Base-by-base conservation (phyloP, 1,140 invertebrate genomes). In the Andricus grossulariae region DNA sequence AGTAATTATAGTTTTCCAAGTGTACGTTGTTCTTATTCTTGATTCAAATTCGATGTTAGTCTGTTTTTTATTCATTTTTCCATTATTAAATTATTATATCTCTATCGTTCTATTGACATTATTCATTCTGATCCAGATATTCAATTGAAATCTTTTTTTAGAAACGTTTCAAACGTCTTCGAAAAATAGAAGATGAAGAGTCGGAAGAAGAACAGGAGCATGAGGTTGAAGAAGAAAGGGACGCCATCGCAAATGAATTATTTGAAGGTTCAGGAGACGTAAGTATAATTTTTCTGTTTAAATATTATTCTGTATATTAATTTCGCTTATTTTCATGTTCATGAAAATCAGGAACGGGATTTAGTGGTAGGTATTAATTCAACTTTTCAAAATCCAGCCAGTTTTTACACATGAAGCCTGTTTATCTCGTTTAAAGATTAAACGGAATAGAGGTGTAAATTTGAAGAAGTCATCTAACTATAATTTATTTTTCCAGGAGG, bases 211-310 rank as follows among this genome's bases (percentile, higher is more conserved):
- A 95, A 75, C 93, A 94, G 79, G 94, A 94, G 82, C 92, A 93
- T 50, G 95, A 96, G 84, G 93, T 94, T 25, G 95, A 95, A 6
- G 92, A 96, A 78, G 96, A 96, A 77, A 92, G 96, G 79, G 96
- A 98, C 86, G 95, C 95, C 13, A 97, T 98, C 85, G 97, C 97
- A 0, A 97, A 97, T 89, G 96, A 98, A 86, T 91, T 98, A 15
- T 98, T 98, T 91, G 95, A 95, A 82, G 95, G 93, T 39, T 96
- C 96, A 78, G 97, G 97, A 90, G 96, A 97, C 87, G 97, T 97
- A 93, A 93, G 93, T 93, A 75, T 54, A 6, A 74, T 66, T 74
- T 73, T 71, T 72, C 15, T 71, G 13, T 21, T 74, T 39, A 51
- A 50, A 77, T 71, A 70, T 77, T 32, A 15, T 81, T 73, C 50